Conservation (phyloP, 2,888 invertebrate genomes). For the Drosophila gaucha region DNA sequence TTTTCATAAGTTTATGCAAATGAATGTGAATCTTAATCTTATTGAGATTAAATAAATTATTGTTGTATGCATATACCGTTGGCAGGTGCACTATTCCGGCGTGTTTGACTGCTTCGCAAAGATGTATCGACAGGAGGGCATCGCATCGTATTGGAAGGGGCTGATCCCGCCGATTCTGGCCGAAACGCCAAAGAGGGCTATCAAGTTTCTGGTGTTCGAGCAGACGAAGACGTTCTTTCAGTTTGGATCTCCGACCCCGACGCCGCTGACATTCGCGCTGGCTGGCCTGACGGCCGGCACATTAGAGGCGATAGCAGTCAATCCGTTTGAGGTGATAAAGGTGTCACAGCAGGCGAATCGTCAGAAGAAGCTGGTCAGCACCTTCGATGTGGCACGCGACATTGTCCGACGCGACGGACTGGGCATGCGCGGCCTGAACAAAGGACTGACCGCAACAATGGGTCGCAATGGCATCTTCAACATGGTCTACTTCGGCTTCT, state of each 20-base stretch:
- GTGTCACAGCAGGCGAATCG: slow-evolving; percentile 93
- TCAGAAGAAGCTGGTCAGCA: slow-evolving; percentile 88
- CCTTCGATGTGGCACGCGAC: slow-evolving; percentile 91
- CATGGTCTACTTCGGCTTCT: slow-evolving; percentile 97
- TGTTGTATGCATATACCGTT: no score
- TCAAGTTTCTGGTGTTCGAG: slow-evolving; percentile 97
- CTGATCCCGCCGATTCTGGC: slow-evolving; percentile 96
- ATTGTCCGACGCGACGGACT: slow-evolving; percentile 92
- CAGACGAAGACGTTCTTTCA: slow-evolving; percentile 94
- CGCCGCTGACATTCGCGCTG: slow-evolving; percentile 94
- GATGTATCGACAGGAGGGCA: slow-evolving; percentile 94
- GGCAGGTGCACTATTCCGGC: slow-evolving; percentile 88
- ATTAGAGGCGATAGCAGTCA: slow-evolving; percentile 96
- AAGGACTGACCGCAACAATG: slow-evolving; percentile 95
- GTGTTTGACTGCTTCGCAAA: slow-evolving; percentile 94
- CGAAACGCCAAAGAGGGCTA: slow-evolving; percentile 97
- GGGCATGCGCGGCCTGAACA: slow-evolving; percentile 92
- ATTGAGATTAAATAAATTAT: no score
- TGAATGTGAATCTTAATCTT: no score
- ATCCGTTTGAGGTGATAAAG: slow-evolving; percentile 98
- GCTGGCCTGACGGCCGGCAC: slow-evolving; percentile 95
- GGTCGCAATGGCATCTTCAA: slow-evolving; percentile 96
- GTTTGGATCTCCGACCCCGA: slow-evolving; percentile 90
- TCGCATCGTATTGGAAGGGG: slow-evolving; percentile 95
- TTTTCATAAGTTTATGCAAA: no score